These are phyloP conservation scores for Andricus quercusramuli DNA, from an alignment of 2,888 invertebrate genomes.

Conservation along the genomic window DNA sequence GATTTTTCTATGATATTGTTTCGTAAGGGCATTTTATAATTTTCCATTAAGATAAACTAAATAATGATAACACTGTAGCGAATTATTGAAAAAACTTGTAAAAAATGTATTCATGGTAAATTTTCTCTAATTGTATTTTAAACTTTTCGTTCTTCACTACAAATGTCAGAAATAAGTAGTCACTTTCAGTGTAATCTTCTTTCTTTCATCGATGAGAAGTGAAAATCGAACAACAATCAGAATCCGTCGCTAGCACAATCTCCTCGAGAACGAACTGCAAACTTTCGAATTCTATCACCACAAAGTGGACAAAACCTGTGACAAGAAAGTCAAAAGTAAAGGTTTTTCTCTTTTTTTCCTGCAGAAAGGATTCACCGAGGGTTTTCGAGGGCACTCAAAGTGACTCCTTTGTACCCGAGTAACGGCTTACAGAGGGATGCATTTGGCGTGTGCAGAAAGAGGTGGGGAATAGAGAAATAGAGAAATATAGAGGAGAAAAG, in stretches of 20 bases:
- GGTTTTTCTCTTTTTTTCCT: neutral
- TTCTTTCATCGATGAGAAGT: neutral
- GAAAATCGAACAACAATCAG: slow-evolving; percentile 1
- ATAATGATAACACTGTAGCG: too few species aligned
- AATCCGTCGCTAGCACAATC: neutral
- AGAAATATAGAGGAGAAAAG: neutral
- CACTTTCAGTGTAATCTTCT: neutral
- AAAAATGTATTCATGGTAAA: too few species aligned
- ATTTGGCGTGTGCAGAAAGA: neutral
- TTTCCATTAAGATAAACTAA: neutral
- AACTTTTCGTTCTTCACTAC: too few species aligned
- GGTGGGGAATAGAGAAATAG: neutral
- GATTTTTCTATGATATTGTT: too few species aligned
- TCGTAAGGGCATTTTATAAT: too few species aligned
- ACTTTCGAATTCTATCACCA: neutral
- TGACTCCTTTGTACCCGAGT: neutral
- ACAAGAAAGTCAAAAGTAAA: slow-evolving; percentile 7
- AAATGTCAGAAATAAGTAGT: too few species aligned
- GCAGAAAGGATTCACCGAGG: neutral
- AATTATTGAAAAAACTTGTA: too few species aligned
- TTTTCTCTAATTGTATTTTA: too few species aligned
- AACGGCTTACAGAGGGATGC: neutral
- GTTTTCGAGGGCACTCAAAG: slow-evolving; percentile 1
- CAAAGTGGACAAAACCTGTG: slow-evolving; percentile 1
- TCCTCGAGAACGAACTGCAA: neutral